A percentile compares a stretch with the other conserved stretches of the same genome.
Conservation (phyloP, 2,888 invertebrate species). For the Odontothrips loti region DNA sequence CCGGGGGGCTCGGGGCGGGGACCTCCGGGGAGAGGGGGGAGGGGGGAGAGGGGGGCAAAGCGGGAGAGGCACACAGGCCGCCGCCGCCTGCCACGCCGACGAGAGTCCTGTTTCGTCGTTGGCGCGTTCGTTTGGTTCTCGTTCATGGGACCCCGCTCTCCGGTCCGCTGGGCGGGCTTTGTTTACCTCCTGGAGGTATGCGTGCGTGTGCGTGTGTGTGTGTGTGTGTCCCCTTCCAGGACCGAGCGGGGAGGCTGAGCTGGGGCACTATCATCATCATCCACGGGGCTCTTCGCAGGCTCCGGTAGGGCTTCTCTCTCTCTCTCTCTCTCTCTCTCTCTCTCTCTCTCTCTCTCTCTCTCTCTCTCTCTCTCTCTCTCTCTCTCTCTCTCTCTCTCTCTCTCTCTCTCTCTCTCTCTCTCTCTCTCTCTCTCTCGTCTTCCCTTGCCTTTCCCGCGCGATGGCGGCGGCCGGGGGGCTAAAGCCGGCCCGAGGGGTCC, state of each 20-base stretch:
- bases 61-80: too few relatives aligned
- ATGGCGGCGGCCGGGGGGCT: background rate
- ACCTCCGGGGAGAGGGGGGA: too few relatives aligned
- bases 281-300: background rate
- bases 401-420: background rate
- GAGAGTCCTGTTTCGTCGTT: background rate
- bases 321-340: background rate
- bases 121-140: background rate
- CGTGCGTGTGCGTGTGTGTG: background rate
- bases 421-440: background rate
- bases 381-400: background rate
- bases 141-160: background rate
- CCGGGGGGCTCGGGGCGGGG: too few relatives aligned
- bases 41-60: too few relatives aligned
- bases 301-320: background rate
- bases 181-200: constrained; percentile 2
- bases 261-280: background rate
- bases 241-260: background rate
- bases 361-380: too few relatives aligned
- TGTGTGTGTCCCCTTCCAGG: background rate
- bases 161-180: background rate
- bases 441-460: background rate
- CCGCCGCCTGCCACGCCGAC: background rate
- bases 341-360: background rate
- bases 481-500: background rate